Evolutionary conservation across 2,888 invertebrate species (phyloP).

Genomic region (Lycaena phlaeas): DNA sequence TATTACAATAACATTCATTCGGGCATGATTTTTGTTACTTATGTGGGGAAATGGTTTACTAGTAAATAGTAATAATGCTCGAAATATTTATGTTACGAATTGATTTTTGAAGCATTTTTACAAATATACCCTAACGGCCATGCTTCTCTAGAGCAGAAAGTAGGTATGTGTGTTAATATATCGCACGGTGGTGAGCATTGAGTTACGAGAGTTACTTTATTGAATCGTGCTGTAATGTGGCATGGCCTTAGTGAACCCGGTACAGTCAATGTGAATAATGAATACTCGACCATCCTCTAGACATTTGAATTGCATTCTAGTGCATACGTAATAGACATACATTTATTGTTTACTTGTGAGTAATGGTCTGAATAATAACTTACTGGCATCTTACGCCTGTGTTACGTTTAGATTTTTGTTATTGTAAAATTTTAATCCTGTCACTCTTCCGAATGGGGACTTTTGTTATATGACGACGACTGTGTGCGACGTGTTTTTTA

Average conservation of each 20-base stretch:
- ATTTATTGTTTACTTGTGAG: constrained; percentile 32
- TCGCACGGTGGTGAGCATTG: constrained; percentile 29
- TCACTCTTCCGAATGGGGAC: too few species aligned
- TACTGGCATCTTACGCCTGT: constrained; percentile 21
- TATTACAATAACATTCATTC: constrained; percentile 57
- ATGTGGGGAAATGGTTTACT: constrained; percentile 58
- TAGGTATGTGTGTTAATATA: constrained; percentile 27
- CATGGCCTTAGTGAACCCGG: constrained; percentile 38
- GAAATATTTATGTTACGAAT: constrained; percentile 43
- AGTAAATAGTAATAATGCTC: constrained; percentile 52
- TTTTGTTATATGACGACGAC: too few species aligned
- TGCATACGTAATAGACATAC: constrained; percentile 39
- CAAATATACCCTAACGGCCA: constrained; percentile 36
- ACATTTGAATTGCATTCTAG: constrained; percentile 41
- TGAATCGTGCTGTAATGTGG: constrained; percentile 40
- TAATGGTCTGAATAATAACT: constrained; percentile 30
- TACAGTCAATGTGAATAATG: constrained; percentile 39
- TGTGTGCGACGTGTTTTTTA: too few species aligned
- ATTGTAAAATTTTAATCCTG: not conserved
- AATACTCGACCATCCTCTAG: constrained; percentile 30
- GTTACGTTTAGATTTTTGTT: not conserved
- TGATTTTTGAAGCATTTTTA: constrained; percentile 46
- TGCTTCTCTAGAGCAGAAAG: constrained; percentile 48
- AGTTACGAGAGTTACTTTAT: constrained; percentile 22
- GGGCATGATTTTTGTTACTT: constrained; percentile 60